Evolutionary conservation across 2,888 invertebrate genomes (phyloP).

Genomic region (Aphidius colemani): DNA sequence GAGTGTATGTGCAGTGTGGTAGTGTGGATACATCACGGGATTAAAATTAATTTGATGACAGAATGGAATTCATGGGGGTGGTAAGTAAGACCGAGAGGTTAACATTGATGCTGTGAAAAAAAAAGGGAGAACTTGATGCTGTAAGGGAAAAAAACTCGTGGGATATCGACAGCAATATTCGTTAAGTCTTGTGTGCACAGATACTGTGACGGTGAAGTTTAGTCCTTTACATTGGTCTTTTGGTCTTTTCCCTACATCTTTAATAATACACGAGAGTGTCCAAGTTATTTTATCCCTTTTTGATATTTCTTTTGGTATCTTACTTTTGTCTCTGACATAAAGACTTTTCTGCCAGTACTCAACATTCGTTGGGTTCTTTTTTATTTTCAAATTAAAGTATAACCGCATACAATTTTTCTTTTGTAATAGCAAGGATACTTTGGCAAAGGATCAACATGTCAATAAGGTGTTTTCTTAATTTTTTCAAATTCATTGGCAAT

Average conservation of each 20-base stretch:
- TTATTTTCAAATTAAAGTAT: neutral
- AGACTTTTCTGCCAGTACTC: neutral
- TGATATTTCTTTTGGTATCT: constrained; percentile 5
- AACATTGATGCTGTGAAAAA: constrained; percentile 26
- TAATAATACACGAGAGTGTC: constrained; percentile 22
- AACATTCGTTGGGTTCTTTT: constrained; percentile 3
- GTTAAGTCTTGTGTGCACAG: constrained; percentile 52
- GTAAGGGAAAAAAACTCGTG: constrained; percentile 34
- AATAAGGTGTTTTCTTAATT: constrained; percentile 54
- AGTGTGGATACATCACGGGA: constrained; percentile 22
- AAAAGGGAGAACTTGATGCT: constrained; percentile 32
- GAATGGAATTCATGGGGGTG: constrained; percentile 18
- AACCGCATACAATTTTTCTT: neutral
- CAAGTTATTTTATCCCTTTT: too few relatives aligned
- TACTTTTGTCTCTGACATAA: constrained; percentile 14
- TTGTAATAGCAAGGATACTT: neutral
- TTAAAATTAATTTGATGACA: constrained; percentile 35
- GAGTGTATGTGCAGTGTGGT: too few relatives aligned
- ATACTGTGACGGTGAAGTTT: constrained; percentile 40
- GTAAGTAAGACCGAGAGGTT: constrained; percentile 28
- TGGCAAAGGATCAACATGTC: constrained; percentile 51
- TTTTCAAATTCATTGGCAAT: constrained; percentile 45
- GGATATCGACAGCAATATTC: constrained; percentile 56
- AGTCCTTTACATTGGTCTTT: constrained; percentile 47
- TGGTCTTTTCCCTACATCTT: constrained; percentile 27